Base-by-base conservation (phyloP, 2,797 vertebrate species). In the Notolepis coatsorum region DNA sequence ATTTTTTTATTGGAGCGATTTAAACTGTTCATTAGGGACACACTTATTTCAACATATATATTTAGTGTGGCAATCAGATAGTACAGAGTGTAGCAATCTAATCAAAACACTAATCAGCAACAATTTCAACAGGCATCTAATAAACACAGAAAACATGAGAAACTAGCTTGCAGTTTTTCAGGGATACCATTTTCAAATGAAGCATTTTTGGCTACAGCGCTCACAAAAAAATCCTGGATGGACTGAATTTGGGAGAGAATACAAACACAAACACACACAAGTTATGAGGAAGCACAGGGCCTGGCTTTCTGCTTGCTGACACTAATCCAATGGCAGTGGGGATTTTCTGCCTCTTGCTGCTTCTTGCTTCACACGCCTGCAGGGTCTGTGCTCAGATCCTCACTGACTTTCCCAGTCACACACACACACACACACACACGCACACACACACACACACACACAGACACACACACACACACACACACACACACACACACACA, bases 351-450 rank as follows among this genome's bases (percentile, higher is more conserved):
- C 81, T 90, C 89, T 91, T 89, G 86, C 89, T 88, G 88, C 83
- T 87, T 88, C 88, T 89, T 90, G 89, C 89, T 86, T 90, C 87
- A 88, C 86, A 87, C 86, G 82, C 90, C 88, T 90, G 80, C 89
- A 86, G 88, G 80, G 86, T 74, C 84, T 23, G 25, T 46, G 31
- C 80, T 71, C 73, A 87, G 76, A 89, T 79, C 79, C 65, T 80
- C 77, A 55, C 77, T 81, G 65, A 60, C 82, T 82, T 75, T 77
- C 84, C 66, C 64, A 48, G 66, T 61, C 30, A 37, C 38, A 25
- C 4, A 42, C 23, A 42, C 35, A 43, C 53, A 42, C 9, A 30
- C 53, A 43, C 53, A 53, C 50, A 56, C 39, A 41, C 20, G 21
- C 33, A 31, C 35, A 28, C 70, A 9, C 73, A 75, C 69, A 37